Percentiles rank a stretch among this genome's conserved stretches.
These are phyloP conservation scores for Campoletis raptor DNA, from an alignment of 2,888 invertebrate genomes.

Conservation along the genomic window DNA sequence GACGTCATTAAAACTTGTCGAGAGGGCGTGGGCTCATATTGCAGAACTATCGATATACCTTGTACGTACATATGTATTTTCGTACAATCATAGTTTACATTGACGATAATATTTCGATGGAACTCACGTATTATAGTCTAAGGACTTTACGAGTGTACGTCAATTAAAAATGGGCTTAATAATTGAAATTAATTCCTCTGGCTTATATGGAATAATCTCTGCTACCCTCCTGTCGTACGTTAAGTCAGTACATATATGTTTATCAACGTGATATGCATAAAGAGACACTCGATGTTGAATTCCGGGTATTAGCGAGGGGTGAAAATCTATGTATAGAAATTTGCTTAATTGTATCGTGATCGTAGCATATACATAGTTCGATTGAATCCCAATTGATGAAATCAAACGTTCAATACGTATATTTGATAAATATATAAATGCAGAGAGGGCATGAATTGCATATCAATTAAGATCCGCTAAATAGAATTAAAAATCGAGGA, in stretches of 20 bases:
- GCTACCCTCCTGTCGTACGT: conserved; percentile 4
- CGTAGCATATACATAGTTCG: conserved; percentile 41
- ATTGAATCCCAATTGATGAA: conserved; percentile 62
- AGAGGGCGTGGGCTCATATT: conserved; percentile 36
- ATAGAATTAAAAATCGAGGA: conserved; percentile 34
- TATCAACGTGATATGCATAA: background rate
- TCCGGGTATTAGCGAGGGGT: conserved; percentile 32
- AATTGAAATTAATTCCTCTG: conserved; percentile 64
- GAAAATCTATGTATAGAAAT: conserved; percentile 37
- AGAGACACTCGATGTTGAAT: conserved; percentile 38
- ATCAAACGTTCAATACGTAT: conserved; percentile 21
- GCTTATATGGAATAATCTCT: conserved; percentile 47
- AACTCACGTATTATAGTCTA: conserved; percentile 42
- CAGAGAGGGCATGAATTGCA: conserved; percentile 46
- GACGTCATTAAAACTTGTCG: conserved; percentile 66
- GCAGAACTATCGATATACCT: conserved; percentile 47
- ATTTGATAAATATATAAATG: background rate
- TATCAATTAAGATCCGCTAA: conserved; percentile 62
- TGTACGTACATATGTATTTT: background rate
- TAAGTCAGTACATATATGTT: background rate
- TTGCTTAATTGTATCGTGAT: conserved; percentile 64
- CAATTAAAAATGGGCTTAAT: conserved; percentile 65
- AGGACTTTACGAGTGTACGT: conserved; percentile 47
- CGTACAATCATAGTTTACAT: conserved; percentile 23
- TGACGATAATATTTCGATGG: conserved; percentile 54